Evolutionary conservation across 2,113 vertebrate species (phyloP).

Genomic region (Nymphicus hollandicus): DNA sequence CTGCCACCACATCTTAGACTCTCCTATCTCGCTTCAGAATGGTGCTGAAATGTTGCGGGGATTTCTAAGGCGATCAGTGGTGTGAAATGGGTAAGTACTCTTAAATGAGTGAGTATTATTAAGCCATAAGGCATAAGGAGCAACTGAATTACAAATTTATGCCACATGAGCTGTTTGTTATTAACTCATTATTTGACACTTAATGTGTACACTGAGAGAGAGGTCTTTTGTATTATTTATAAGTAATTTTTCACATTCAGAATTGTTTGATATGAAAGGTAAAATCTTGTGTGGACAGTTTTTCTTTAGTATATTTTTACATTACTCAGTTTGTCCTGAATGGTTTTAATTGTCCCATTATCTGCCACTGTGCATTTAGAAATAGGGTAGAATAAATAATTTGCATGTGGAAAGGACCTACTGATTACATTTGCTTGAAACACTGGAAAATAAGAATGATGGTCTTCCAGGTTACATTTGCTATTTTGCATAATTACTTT

Average conservation of each 20-base stretch:
- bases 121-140: neutral
- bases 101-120: neutral
- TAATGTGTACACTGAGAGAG: neutral
- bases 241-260: neutral
- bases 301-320: neutral
- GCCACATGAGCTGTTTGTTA: neutral
- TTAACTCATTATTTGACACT: neutral
- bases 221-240: neutral
- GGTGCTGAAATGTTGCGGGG: neutral
- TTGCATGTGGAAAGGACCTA: neutral
- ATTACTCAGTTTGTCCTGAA: neutral
- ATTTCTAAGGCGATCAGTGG: neutral
- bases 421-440: neutral
- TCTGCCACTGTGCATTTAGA: neutral
- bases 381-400: neutral
- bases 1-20: conserved; percentile 9
- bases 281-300: neutral
- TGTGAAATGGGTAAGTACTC: neutral
- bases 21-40: conserved; percentile 38
- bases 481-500: neutral
- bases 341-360: neutral
- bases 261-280: neutral
- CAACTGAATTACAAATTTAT: neutral
- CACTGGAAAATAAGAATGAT: neutral
- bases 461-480: neutral